Base-by-base conservation (phyloP, 2,888 invertebrate genomes). In the Anorthoa munda region DNA sequence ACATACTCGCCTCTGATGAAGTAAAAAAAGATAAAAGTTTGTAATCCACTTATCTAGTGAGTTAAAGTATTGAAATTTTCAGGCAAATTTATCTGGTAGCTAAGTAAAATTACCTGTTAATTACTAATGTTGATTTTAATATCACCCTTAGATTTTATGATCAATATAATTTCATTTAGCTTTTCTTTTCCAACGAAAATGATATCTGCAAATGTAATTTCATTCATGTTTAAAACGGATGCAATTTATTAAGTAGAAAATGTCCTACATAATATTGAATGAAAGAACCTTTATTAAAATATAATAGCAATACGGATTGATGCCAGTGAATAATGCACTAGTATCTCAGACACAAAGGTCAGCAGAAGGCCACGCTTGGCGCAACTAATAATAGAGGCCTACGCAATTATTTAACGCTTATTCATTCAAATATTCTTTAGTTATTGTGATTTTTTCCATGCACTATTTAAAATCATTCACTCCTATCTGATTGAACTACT, bases 331-430 rank as follows among this genome's bases (percentile, higher is more conserved):
- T 85, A 86, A 84, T 86, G 81, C 77, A 77, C 73, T 83, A 79
- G 77, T 85, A 72, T 81, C 70, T 66, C 72, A 81, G 78, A 73
- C 69, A 72, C 70, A 84, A 86, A 90, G 90, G 90, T 88, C 90
- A 89, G 66, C 53, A 82, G 83, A 87, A 89, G 89, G 88, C 87
- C 86, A 85, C 48, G 68, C 59, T 73, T 86, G 81, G 83, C 85
- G 85, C 83, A 81, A 86, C 85, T 82, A 81, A 81, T 88, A 81
- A 85, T 81, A 75, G 68, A 74, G 78, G 75, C 79, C 77, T 85
- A 84, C 80, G 72, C 79, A 77, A 79, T 76, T 15, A 59, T 81
- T 77, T 71, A 51, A 56, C 65, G 53, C 77, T 71, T 69, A 82
- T 73, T 73, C 69, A 81, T 74, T 75, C 1, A 77, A 77, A 77